Conservation (phyloP, 1,140 invertebrate species). For the Lasioglossum baleicum region DNA sequence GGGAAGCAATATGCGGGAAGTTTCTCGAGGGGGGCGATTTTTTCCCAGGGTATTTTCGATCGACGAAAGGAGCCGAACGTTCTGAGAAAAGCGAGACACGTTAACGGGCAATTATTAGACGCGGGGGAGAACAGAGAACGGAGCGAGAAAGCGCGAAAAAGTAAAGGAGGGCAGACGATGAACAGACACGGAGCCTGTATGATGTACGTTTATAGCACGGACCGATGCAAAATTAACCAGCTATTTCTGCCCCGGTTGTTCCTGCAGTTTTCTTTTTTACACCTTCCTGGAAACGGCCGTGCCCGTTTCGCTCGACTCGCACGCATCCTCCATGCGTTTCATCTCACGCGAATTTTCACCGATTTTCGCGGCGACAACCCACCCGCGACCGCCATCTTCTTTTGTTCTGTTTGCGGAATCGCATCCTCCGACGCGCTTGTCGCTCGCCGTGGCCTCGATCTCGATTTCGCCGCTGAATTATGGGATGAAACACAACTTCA, state of each 20-base stretch:
- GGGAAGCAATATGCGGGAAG: no score
- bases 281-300: constrained; percentile 18
- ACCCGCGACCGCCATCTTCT: background rate
- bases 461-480: constrained; percentile 51
- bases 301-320: background rate
- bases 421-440: no score
- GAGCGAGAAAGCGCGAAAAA: constrained; percentile 16
- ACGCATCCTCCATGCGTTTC: background rate
- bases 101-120: background rate
- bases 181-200: constrained; percentile 66
- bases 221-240: constrained; percentile 66
- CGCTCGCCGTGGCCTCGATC: constrained; percentile 53
- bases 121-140: background rate
- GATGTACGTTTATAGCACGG: constrained; percentile 67
- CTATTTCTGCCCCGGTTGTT: constrained; percentile 64
- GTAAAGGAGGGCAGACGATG: constrained; percentile 60
- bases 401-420: constrained; percentile 1
- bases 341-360: background rate
- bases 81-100: background rate
- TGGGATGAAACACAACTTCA: constrained; percentile 34
- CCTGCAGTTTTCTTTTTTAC: constrained; percentile 59
- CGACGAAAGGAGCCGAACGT: no score
- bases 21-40: no score
- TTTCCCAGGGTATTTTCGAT: no score
- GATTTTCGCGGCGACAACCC: background rate